Evolutionary conservation across 2,797 vertebrate species (phyloP), one percentile per base, ranked within the genome.

Genomic region (Sorex maritimensis): DNA sequence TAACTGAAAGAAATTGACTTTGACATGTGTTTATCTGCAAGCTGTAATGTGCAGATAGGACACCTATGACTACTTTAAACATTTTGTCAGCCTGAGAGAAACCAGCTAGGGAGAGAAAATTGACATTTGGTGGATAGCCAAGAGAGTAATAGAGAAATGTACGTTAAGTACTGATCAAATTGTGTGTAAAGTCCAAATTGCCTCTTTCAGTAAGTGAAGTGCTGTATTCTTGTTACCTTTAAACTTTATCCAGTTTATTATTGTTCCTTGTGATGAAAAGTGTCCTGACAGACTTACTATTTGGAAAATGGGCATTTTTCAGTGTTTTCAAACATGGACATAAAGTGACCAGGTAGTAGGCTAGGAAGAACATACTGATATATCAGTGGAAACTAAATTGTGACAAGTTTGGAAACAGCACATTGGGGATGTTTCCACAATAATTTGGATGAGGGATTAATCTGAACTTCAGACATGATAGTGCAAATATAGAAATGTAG

Each of bases 251-350:
- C 58, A 68, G 2, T 74, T 77, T 85, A 5, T 52, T 81, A 49
- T 15, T 92, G 17, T n/a, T 93, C 2, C n/a, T 81, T 83, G 46
- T 2, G 26, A 74, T 74, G n/a, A 34, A 93, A 91, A 26, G 12
- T 91, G 13, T 79, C 5, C 15, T 83, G 4, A 81, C 6, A 81
- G 28, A 30, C 41, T 73, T 52, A 71, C 46, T 58, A 90, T 63
- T 92, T 34, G 88, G 26, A 78, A 88, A 81, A 88, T 5, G 13
- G 9, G 0, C 15, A 79, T 67, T 21, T 91, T 67, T 71, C 52
- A 82, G 91, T 12, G 6, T 88, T 92, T 92, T 68, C 26, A 86
- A 38, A 77, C 55, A 73, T 23, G 11, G 10, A 30, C 38, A 52
- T 30, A 44, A 52, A 74, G 28, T 58, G 12, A 65, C 72, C 8